phyloP scores from a whole-genome alignment of 2,888 invertebrate species.

The Fragum fragum region DNA sequence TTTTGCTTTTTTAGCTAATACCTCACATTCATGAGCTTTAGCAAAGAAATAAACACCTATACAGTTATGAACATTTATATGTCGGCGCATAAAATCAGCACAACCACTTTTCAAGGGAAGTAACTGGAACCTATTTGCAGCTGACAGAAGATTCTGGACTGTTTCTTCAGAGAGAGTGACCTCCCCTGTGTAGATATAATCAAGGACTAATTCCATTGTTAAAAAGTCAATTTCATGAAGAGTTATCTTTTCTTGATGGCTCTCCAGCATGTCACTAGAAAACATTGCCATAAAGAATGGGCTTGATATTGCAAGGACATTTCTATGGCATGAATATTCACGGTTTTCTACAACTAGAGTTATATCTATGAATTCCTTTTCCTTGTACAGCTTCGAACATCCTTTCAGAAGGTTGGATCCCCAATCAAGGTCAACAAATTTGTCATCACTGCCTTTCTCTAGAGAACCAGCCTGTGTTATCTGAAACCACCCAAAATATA shows the following conservation, averaged over 20 bases:
- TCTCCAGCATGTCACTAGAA: slow-evolving; percentile 81
- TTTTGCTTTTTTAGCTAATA: slow-evolving; percentile 78
- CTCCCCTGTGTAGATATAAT: slow-evolving; percentile 85
- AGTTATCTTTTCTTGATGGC: slow-evolving; percentile 80
- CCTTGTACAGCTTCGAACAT: slow-evolving; percentile 82
- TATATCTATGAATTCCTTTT: slow-evolving; percentile 84
- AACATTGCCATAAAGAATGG: slow-evolving; percentile 86
- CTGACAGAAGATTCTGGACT: slow-evolving; percentile 84
- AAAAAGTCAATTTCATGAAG: slow-evolving; percentile 81
- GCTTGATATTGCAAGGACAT: slow-evolving; percentile 84
- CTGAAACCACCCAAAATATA: too few relatives aligned
- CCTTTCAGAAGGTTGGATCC: slow-evolving; percentile 77
- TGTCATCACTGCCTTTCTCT: slow-evolving; percentile 68
- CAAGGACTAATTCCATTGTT: slow-evolving; percentile 82
- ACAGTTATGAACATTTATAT: slow-evolving; percentile 84
- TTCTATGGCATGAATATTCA: slow-evolving; percentile 84
- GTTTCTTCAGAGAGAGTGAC: slow-evolving; percentile 82
- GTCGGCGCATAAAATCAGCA: slow-evolving; percentile 85
- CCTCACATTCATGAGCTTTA: slow-evolving; percentile 83
- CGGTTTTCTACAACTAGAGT: slow-evolving; percentile 76
- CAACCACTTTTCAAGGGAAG: slow-evolving; percentile 82
- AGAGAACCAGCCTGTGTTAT: slow-evolving; percentile 75
- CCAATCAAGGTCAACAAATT: slow-evolving; percentile 78
- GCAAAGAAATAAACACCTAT: slow-evolving; percentile 86
- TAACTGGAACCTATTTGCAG: slow-evolving; percentile 85